phyloP scores from a whole-genome alignment of 2,888 invertebrate genomes.

The Chaetogeoica ovagalla region DNA sequence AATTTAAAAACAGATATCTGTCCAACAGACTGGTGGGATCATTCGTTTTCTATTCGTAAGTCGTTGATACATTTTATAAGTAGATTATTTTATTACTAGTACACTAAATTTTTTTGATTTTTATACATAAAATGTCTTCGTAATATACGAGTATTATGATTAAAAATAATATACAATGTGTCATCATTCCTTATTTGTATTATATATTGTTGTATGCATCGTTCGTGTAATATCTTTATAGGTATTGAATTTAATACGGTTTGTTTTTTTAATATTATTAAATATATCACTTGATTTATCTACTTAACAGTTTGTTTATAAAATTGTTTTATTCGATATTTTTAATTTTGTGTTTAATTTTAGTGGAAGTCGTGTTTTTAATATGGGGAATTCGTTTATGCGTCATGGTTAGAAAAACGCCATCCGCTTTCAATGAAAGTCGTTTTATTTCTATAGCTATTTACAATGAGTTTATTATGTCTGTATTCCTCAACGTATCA shows the following conservation, averaged over 20 bases:
- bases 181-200: too few species aligned
- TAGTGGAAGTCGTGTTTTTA: slow-evolving; percentile 91
- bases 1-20: slow-evolving; percentile 74
- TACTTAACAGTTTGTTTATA: too few species aligned
- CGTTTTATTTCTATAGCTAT: slow-evolving; percentile 96
- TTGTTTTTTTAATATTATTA: too few species aligned
- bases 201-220: too few species aligned
- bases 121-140: too few species aligned
- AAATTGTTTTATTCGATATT: too few species aligned
- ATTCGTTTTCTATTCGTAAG: slow-evolving; percentile 91
- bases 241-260: too few species aligned
- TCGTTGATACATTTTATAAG: slow-evolving; percentile 55
- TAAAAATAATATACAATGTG: too few species aligned
- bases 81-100: background rate
- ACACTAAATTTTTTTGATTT: background rate
- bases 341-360: slow-evolving; percentile 57
- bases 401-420: slow-evolving; percentile 93
- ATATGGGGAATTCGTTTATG: slow-evolving; percentile 94
- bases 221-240: too few species aligned
- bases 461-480: slow-evolving; percentile 94
- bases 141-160: too few species aligned
- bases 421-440: slow-evolving; percentile 96
- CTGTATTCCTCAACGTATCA: slow-evolving; percentile 92
- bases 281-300: too few species aligned
- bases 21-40: slow-evolving; percentile 90